phyloP scores from a whole-genome alignment of 2,797 vertebrate genomes.

The Clarias fuscus region DNA sequence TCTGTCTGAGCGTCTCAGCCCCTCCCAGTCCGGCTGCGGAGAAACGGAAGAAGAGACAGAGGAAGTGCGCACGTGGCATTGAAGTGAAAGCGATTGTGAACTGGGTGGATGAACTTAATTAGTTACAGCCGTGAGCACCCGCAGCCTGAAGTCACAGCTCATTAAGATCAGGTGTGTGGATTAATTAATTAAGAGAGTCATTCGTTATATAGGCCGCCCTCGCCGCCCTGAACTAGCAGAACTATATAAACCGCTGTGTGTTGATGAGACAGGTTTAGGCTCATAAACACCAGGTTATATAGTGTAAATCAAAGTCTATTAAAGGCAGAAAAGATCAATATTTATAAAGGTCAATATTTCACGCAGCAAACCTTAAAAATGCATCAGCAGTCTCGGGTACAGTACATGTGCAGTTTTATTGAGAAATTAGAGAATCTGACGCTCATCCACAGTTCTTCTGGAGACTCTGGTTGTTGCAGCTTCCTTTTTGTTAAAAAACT shows the following conservation, averaged over 20 bases:
- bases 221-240: constrained; percentile 4
- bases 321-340: constrained; percentile 24
- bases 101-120: constrained; percentile 52
- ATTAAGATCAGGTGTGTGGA: constrained; percentile 58
- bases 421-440: not conserved
- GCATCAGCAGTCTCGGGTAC: not conserved
- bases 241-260: constrained; percentile 13
- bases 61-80: constrained; percentile 20
- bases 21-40: constrained; percentile 40
- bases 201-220: constrained; percentile 46
- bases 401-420: not conserved
- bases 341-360: constrained; percentile 2
- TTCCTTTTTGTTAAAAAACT: not conserved
- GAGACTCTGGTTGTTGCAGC: not conserved
- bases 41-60: constrained; percentile 11
- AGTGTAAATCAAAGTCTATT: constrained; percentile 34
- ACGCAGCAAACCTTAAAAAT: not conserved
- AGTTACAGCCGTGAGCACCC: constrained; percentile 49
- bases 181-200: constrained; percentile 55
- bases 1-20: not conserved
- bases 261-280: not conserved
- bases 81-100: constrained; percentile 47
- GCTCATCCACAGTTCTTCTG: not conserved
- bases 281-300: constrained; percentile 19
- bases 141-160: constrained; percentile 51